Evolutionary conservation across 2,888 invertebrate species (phyloP).

Genomic region (Orthosia cruda): DNA sequence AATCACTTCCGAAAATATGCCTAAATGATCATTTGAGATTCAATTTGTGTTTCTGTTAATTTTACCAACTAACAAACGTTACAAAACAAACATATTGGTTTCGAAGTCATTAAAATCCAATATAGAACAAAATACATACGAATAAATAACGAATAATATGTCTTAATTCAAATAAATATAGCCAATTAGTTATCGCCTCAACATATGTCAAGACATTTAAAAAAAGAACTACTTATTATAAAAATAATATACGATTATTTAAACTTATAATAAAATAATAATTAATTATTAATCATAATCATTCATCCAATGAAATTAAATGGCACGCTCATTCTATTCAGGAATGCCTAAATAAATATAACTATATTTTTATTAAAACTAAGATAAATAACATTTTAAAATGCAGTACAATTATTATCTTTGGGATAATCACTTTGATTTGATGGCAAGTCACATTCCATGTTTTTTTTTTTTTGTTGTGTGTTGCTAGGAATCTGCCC

Average conservation of each 20-base stretch:
- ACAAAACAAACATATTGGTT: constrained; percentile 13
- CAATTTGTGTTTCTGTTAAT: neutral
- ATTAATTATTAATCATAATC: constrained; percentile 26
- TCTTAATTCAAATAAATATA: constrained; percentile 46
- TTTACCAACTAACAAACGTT: constrained; percentile 30
- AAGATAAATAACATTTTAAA: constrained; percentile 75
- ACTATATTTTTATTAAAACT: constrained; percentile 51
- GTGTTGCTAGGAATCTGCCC: constrained; percentile 40
- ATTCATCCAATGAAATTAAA: constrained; percentile 65
- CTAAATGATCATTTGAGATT: constrained; percentile 31
- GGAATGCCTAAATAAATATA: constrained; percentile 64
- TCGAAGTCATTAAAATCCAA: constrained; percentile 29
- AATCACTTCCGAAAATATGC: no score
- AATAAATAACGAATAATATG: constrained; percentile 52
- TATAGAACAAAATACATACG: constrained; percentile 14
- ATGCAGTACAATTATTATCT: constrained; percentile 80
- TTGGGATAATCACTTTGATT: constrained; percentile 85
- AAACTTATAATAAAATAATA: constrained; percentile 12
- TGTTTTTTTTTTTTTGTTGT: constrained; percentile 11
- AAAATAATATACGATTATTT: constrained; percentile 7
- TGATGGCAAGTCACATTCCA: constrained; percentile 81
- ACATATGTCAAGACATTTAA: neutral
- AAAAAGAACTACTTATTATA: constrained; percentile 25
- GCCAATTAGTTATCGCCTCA: constrained; percentile 16
- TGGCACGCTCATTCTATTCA: constrained; percentile 74